These are phyloP conservation scores for Smittia sp. DNA, from an alignment of 2,888 invertebrate species.

Conservation along the genomic window DNA sequence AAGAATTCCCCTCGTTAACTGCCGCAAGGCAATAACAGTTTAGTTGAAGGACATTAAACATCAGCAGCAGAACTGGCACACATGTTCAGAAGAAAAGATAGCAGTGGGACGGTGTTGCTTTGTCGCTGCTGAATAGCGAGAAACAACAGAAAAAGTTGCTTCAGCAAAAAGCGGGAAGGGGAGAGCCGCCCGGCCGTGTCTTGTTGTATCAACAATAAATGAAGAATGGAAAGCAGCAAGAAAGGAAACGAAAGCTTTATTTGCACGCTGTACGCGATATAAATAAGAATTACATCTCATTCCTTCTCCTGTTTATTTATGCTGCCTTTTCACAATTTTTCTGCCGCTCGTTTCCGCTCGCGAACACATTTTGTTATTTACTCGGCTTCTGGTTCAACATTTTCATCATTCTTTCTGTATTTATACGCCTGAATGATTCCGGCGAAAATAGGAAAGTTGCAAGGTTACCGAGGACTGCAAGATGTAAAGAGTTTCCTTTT, in stretches of 20 bases:
- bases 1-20: background rate
- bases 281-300: constrained; percentile 16
- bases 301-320: background rate
- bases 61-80: background rate
- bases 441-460: too few species aligned
- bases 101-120: background rate
- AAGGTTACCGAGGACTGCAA: too few species aligned
- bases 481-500: too few species aligned
- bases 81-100: background rate
- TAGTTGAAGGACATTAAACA: constrained; percentile 12
- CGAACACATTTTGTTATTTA: constrained; percentile 14
- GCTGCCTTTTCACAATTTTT: background rate
- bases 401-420: background rate
- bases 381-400: too few species aligned
- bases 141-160: background rate
- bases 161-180: background rate
- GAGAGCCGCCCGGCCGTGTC: background rate
- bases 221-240: background rate
- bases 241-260: background rate
- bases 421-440: background rate
- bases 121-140: background rate
- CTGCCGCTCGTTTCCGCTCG: background rate
- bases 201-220: constrained; percentile 7
- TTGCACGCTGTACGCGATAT: constrained; percentile 19
- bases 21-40: background rate